Evolutionary conservation across 2,797 vertebrate genomes (phyloP).

Genomic region (Rhynchotus rufescens): DNA sequence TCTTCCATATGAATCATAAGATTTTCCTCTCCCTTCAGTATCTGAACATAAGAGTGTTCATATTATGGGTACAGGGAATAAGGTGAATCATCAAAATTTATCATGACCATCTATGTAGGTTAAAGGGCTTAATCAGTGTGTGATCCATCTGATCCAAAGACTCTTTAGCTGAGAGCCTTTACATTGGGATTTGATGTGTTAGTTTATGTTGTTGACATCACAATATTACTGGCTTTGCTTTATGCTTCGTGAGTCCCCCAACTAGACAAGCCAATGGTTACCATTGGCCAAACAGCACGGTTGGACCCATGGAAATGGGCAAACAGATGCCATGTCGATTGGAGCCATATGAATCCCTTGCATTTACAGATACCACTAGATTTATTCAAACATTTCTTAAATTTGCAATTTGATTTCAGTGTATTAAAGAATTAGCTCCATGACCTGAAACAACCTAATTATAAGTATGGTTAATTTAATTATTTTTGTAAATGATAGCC

Average conservation of each 20-base stretch:
- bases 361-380: neutral
- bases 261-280: neutral
- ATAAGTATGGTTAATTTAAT: neutral
- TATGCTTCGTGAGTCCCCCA: slow-evolving; percentile 9
- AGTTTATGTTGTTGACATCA: slow-evolving; percentile 29
- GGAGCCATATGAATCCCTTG: neutral
- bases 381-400: neutral
- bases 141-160: slow-evolving; percentile 28
- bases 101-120: neutral
- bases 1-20: neutral
- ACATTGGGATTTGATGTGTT: slow-evolving; percentile 17
- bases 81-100: neutral
- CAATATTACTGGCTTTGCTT: slow-evolving; percentile 25
- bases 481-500: neutral
- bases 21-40: neutral
- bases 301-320: neutral
- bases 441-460: neutral
- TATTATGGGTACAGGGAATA: neutral
- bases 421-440: neutral
- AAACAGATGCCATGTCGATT: neutral
- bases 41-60: neutral
- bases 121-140: slow-evolving; percentile 13
- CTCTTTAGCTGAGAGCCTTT: neutral
- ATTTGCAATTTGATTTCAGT: neutral
- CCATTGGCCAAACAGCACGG: neutral